These are phyloP conservation scores for Temnothorax ravouxi DNA, from an alignment of 2,888 invertebrate species.

Conservation along the genomic window DNA sequence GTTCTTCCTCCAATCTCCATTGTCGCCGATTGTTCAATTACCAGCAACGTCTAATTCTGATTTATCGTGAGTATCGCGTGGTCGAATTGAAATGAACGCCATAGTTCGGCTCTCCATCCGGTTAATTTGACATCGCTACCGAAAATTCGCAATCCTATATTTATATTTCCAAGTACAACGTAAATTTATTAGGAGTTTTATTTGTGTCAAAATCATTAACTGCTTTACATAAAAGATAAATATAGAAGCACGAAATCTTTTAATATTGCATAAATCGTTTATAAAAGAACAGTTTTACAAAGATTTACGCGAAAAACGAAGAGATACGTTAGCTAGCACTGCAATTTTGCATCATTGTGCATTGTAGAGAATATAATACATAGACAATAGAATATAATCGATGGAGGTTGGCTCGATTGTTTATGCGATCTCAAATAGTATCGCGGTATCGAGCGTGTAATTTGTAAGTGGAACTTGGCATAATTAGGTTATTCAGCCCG, in stretches of 20 bases:
- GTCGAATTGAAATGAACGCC: conserved; percentile 15
- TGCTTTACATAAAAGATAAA: background rate
- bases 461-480: conserved; percentile 20
- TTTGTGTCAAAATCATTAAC: background rate
- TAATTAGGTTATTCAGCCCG: conserved; percentile 25
- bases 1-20: conserved; percentile 42
- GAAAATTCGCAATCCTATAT: background rate
- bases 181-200: background rate
- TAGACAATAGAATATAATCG: background rate
- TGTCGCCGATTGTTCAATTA: conserved; percentile 43
- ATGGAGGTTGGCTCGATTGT: background rate
- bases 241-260: background rate
- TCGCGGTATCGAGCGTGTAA: conserved; percentile 17
- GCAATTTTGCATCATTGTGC: background rate
- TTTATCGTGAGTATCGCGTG: conserved; percentile 44
- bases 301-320: background rate
- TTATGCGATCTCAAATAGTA: background rate
- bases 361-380: background rate
- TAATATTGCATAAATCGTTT: background rate
- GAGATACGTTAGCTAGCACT: background rate
- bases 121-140: conserved; percentile 12
- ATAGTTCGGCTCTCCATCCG: conserved; percentile 20
- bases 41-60: conserved; percentile 58
- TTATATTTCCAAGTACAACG: background rate
- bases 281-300: background rate